phyloP scores from a whole-genome alignment of 2,797 vertebrate species.

The Scolopax bukidnonensis region DNA sequence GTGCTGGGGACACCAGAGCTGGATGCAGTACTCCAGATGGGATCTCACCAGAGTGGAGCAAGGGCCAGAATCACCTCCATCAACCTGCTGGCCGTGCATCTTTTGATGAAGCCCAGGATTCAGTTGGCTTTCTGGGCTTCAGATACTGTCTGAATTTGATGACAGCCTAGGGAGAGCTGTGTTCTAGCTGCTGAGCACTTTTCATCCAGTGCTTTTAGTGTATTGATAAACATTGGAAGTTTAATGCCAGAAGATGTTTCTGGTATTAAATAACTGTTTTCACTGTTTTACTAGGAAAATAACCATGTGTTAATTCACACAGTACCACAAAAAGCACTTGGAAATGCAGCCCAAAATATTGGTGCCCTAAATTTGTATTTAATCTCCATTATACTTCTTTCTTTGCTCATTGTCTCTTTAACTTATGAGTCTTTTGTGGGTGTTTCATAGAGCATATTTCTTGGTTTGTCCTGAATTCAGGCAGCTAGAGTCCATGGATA shows the following conservation, averaged over 20 bases:
- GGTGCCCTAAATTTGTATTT: background rate
- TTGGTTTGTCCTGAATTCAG: background rate
- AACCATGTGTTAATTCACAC: background rate
- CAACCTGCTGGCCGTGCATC: fast-evolving
- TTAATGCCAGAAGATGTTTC: background rate
- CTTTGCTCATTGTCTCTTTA: slow-evolving; percentile 1
- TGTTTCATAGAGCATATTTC: background rate
- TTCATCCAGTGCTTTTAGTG: background rate
- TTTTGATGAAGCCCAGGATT: background rate
- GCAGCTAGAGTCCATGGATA: background rate
- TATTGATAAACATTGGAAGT: background rate
- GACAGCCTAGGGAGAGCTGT: background rate
- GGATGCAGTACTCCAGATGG: background rate
- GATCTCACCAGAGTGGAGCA: background rate
- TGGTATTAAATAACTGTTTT: background rate
- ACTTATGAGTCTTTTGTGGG: background rate
- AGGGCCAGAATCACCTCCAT: background rate
- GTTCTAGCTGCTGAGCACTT: background rate
- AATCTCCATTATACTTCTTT: background rate
- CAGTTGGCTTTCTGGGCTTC: background rate
- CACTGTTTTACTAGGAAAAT: background rate
- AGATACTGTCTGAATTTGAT: background rate
- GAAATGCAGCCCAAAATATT: background rate
- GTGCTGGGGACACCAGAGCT: background rate
- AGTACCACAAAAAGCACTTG: background rate